phyloP scores from a whole-genome alignment of 2,888 invertebrate genomes.

The Conops quadrifasciatus region DNA sequence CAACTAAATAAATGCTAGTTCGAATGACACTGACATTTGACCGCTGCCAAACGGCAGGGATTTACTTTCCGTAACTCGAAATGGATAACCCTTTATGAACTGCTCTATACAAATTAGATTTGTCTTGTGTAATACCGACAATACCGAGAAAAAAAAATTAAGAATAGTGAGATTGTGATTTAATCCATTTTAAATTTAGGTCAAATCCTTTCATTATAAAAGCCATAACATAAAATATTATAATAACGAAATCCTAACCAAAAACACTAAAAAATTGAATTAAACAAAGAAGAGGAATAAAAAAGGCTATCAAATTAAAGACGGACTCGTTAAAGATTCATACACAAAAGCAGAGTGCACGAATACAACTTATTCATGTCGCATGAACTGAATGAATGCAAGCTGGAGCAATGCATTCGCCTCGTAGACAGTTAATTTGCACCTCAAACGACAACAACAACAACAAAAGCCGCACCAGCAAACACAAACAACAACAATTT shows the following conservation, averaged over 20 bases:
- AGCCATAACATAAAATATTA: background rate
- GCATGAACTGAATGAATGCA: conserved; percentile 13
- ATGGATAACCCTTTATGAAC: too few relatives aligned
- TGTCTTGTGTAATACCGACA: conserved; percentile 18
- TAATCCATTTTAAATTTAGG: too few relatives aligned
- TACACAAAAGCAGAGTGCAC: background rate
- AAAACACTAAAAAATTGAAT: background rate
- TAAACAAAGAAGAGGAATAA: background rate
- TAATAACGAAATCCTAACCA: conserved; percentile 12
- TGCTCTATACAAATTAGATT: conserved; percentile 20
- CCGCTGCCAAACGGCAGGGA: too few relatives aligned
- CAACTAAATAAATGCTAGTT: too few relatives aligned
- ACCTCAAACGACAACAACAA: conserved; percentile 11
- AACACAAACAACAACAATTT: background rate
- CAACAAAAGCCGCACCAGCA: conserved; percentile 9
- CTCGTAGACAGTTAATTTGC: background rate
- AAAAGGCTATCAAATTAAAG: conserved; percentile 18
- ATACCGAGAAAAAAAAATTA: background rate
- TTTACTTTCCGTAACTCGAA: too few relatives aligned
- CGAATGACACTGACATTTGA: too few relatives aligned
- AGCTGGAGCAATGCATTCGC: background rate
- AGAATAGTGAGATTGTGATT: background rate
- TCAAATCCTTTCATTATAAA: background rate
- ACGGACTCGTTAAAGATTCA: background rate
- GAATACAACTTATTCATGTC: background rate